Evolutionary conservation across 2,888 invertebrate species (phyloP), one percentile per base, ranked within the genome.

Genomic region (Rhogogaster chlorosoma): DNA sequence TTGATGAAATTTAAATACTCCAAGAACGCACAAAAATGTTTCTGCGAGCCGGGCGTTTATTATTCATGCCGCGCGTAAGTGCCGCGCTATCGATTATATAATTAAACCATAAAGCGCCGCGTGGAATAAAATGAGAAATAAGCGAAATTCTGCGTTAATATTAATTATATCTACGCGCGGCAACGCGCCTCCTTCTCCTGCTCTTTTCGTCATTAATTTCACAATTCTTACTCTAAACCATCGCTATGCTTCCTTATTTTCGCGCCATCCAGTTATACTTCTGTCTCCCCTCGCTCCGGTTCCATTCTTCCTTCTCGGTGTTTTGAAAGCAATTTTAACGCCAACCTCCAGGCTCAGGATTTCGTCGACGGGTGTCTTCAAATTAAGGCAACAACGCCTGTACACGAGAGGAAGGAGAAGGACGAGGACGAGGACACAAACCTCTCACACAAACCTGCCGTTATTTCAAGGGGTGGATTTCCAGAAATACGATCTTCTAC

Each of bases 21-120:
- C 61, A 61, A 80, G 38, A 80, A 80, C 80, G 61, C 18, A 49
- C 29, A 80, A 61, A 80, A 80, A 80, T 80, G 80, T 61, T 57
- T 61, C 36, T 32, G 78, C 22, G 78, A 80, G 78, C 57, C 38
- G 6, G n/a, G 36, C 22, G 36, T 80, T 80, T 80, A 80, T 80
- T 80, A 80, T 80, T 80, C 80, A 80, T 80, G 12, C 61, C 57
- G 38, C 22, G 80, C 38, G 80, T 80, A 61, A 80, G 57, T 80
- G 61, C 22, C 80, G 80, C 49, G 15, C 10, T 80, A 57, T 61
- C 80, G 80, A 80, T 80, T 61, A 80, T 80, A 80, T 61, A 57
- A 80, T 80, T 80, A 80, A 80, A 38, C 80, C 61, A 61, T 80
- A 80, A 57, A 38, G 61, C 15, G 38, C 18, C 22, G 80, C 57